Conservation (phyloP, 1,140 invertebrate genomes). For the Rhopalosiphum padi region DNA sequence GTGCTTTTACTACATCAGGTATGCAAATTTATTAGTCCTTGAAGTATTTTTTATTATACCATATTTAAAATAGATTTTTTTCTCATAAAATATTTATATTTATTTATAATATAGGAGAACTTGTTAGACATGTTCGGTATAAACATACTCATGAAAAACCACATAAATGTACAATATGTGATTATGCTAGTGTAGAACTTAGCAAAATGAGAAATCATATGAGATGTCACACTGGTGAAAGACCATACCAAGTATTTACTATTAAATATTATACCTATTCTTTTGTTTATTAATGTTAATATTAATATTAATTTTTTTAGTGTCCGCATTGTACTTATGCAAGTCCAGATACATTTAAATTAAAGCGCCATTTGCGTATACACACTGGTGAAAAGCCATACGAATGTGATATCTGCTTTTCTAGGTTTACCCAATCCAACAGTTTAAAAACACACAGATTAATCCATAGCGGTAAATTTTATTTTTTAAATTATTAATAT, state of each 20-base stretch:
- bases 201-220: constrained; percentile 74
- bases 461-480: constrained; percentile 84
- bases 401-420: constrained; percentile 90
- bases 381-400: constrained; percentile 95
- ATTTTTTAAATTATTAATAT: neutral
- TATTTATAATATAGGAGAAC: constrained; percentile 57
- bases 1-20: constrained; percentile 93
- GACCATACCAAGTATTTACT: constrained; percentile 66
- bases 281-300: neutral
- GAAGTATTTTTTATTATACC: neutral
- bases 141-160: constrained; percentile 74
- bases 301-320: constrained; percentile 65
- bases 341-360: constrained; percentile 96
- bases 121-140: constrained; percentile 62
- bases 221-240: constrained; percentile 70
- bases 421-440: constrained; percentile 95
- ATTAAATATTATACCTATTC: neutral
- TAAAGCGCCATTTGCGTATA: constrained; percentile 93
- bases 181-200: constrained; percentile 73
- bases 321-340: constrained; percentile 98
- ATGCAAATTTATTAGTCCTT: constrained; percentile 58
- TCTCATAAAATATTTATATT: neutral
- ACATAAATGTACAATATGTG: constrained; percentile 72
- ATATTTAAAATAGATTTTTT: neutral
- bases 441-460: constrained; percentile 93